Conservation (phyloP, 2,797 vertebrate species). For the Hipposideros larvatus region DNA sequence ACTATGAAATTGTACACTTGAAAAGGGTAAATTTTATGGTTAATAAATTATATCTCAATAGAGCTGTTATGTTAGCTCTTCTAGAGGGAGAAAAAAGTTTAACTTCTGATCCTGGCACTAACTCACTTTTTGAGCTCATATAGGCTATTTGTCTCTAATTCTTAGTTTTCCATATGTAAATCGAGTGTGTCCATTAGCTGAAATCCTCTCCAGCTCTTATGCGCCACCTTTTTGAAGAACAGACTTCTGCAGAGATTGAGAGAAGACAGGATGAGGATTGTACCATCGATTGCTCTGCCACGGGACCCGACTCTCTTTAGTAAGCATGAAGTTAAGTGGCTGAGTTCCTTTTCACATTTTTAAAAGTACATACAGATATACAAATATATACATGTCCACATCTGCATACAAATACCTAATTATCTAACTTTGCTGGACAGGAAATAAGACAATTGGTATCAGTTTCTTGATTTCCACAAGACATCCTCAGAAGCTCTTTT, state of each 20-base stretch:
- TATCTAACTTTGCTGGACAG: neutral
- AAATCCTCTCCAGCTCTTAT: neutral
- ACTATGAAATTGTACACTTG: neutral
- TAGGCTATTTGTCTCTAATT: neutral
- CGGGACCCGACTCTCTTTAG: neutral
- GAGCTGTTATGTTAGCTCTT: neutral
- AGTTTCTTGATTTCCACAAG: neutral
- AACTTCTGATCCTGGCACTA: neutral
- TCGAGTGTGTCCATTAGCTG: neutral
- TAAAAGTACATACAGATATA: neutral
- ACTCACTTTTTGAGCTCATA: neutral
- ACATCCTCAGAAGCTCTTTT: neutral
- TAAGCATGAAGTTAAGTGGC: neutral
- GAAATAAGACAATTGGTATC: neutral
- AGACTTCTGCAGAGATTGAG: neutral
- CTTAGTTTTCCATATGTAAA: neutral
- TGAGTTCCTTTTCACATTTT: neutral
- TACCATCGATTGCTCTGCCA: neutral
- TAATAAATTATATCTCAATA: neutral
- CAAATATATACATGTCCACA: neutral
- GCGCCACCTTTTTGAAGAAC: neutral
- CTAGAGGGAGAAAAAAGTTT: neutral
- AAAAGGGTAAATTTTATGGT: neutral
- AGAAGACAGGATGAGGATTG: accelerated
- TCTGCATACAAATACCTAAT: neutral